Evolutionary conservation across 2,888 invertebrate genomes (phyloP), one percentile per base, ranked within the genome.

Genomic region (Nomada ferruginata): DNA sequence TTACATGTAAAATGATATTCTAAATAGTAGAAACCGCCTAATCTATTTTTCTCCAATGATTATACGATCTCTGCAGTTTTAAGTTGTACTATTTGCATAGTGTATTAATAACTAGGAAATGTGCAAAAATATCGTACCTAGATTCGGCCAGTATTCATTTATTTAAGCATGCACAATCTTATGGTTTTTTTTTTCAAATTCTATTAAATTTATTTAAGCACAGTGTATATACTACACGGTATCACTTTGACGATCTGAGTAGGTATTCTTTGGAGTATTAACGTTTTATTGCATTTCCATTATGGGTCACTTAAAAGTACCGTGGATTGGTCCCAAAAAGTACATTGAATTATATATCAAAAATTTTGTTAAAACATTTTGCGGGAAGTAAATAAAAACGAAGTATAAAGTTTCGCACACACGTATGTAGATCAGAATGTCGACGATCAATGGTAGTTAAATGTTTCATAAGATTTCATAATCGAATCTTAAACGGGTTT

Each of bases 1-100:
- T 15, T 64, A 1, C 15, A 64, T 64, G 47, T 47, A 64, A 64
- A 47, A 23, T 10, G 63, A 64, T n/a, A 53, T n/a, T n/a, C 53
- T 53, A n/a, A 53, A 50, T 63, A 15, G 3, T 63, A 63, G 2
- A 9, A 42, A 44, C 15, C 11, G 20, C 20, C 20, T 42, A 63
- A 63, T 63, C 7, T 13, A 26, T 5, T 61, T 36, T 2, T 2
- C 26, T 26, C 26, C 26, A 26, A 26, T 26, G 26, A 26, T 26
- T 26, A 26, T 26, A 26, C 26, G 26, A 26, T 26, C 26, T 26
- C 26, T 26, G 26, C 26, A 61, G n/a, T 18, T 5, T 18, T 18
- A 50, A 50, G 18, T 18, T 50, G 4, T 18, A 50, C 9, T 36
- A 36, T 36, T 36, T 36, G 7, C 36, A 36, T 36, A 36, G 36